Evolutionary conservation across 2,113 vertebrate genomes (phyloP).

Genomic region (Marmota monax): DNA sequence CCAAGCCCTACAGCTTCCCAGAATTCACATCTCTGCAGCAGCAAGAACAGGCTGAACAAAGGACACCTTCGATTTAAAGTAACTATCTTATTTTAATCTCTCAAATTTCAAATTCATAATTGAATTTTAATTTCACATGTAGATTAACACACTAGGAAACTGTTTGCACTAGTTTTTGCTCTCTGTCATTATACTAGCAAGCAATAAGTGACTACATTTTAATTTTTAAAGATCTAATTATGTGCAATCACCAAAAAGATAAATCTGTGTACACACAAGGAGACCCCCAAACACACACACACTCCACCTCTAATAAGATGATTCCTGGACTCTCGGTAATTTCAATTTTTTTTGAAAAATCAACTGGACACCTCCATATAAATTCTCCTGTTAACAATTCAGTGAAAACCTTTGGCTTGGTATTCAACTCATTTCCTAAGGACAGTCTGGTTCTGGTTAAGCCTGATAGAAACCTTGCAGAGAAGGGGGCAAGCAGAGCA

Average conservation of each 20-base stretch:
- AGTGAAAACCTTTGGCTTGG: neutral
- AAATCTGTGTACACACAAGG: neutral
- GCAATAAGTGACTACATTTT: neutral
- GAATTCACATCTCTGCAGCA: neutral
- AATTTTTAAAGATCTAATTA: neutral
- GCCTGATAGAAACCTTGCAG: neutral
- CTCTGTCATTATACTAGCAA: neutral
- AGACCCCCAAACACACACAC: neutral
- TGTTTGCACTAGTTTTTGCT: neutral
- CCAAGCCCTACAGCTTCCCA: neutral
- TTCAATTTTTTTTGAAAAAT: neutral
- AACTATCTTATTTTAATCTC: neutral
- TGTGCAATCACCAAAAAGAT: neutral
- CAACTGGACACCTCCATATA: neutral
- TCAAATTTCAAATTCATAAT: neutral
- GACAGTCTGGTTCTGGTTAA: neutral
- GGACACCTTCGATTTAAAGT: neutral
- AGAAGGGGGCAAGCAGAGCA: fast-evolving
- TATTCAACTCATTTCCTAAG: neutral
- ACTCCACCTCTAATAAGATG: neutral
- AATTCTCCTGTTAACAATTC: neutral
- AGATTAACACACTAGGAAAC: neutral
- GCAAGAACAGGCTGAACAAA: neutral
- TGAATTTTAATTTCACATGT: neutral
- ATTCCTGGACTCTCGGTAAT: neutral